Conservation (phyloP, 2,797 vertebrate species). For the Astyanax mexicanus region DNA sequence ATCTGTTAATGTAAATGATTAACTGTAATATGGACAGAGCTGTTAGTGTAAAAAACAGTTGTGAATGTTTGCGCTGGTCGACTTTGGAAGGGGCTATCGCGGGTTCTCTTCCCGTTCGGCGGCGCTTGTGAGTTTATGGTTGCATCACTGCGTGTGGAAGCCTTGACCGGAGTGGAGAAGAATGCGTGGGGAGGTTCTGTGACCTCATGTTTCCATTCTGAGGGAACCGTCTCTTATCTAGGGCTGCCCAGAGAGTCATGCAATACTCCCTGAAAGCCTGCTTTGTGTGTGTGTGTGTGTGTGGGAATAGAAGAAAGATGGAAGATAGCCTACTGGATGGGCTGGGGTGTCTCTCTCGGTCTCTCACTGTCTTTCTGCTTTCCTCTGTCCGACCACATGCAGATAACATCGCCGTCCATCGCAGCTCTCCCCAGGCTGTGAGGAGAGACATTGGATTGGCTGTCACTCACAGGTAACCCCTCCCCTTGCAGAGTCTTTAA, state of each 20-base stretch:
- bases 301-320: background rate
- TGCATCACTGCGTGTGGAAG: slow-evolving; percentile 2
- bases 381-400: background rate
- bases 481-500: background rate
- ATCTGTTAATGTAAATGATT: slow-evolving; percentile 23
- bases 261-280: background rate
- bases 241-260: slow-evolving; percentile 13
- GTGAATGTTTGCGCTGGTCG: slow-evolving; percentile 10
- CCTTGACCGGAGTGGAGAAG: background rate
- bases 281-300: background rate
- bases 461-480: slow-evolving; percentile 89
- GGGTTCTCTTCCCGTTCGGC: slow-evolving; percentile 6
- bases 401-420: slow-evolving; percentile 85
- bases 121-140: background rate
- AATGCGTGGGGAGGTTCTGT: slow-evolving; percentile 14
- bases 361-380: background rate
- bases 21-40: background rate
- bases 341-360: background rate
- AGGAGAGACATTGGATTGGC: slow-evolving; percentile 94
- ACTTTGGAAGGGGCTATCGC: slow-evolving; percentile 21
- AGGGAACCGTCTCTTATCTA: background rate
- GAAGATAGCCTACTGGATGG: background rate
- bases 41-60: background rate
- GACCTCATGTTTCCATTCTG: slow-evolving; percentile 18
- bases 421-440: slow-evolving; percentile 92